Evolutionary conservation across 2,888 invertebrate species (phyloP), one percentile per base, ranked within the genome.

Genomic region (Lathronympha strigana): DNA sequence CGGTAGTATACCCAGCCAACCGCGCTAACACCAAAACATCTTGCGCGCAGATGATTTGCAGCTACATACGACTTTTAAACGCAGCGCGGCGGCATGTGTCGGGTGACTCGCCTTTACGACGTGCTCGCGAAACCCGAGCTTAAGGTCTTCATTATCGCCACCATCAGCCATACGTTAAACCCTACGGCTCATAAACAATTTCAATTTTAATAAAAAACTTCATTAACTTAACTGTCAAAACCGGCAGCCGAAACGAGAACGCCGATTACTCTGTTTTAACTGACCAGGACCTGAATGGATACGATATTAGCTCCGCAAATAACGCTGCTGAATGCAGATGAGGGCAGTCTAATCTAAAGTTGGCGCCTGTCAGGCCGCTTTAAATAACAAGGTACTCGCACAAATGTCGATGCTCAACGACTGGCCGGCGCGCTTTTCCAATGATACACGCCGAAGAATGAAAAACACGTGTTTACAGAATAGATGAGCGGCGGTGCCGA

Each of bases 301-400:
- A 77, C 73, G 78, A 81, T 85, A 83, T 82, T 81, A 84, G 81
- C 79, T 80, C 81, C 77, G 80, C 84, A 85, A 86, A 88, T 86
- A 85, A 81, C 86, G 78, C 77, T 74, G 72, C 78, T 82, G 86
- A 83, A 86, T 86, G 84, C 84, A 87, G 81, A 85, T 84, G 87
- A 87, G 86, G 86, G 81, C 84, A 84, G 72, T 80, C 83, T 76
- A 85, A 83, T 88, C 86, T 87, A 86, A 84, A 86, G 85, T 87
- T 86, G 86, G 87, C 87, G 85, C 81, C 82, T 76, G 78, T 61
- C 75, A 74, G 79, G 77, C 69, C 71, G 83, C 84, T 86, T 86
- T 83, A 88, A 91, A 90, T 90, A 90, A 84, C 84, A 78, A 72
- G 80, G 81, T 60, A 57, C 63, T 57, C 50, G 64, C 79, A 83